Base-by-base conservation (phyloP, 2,888 invertebrate species). In the Lasioglossum zephyrum region DNA sequence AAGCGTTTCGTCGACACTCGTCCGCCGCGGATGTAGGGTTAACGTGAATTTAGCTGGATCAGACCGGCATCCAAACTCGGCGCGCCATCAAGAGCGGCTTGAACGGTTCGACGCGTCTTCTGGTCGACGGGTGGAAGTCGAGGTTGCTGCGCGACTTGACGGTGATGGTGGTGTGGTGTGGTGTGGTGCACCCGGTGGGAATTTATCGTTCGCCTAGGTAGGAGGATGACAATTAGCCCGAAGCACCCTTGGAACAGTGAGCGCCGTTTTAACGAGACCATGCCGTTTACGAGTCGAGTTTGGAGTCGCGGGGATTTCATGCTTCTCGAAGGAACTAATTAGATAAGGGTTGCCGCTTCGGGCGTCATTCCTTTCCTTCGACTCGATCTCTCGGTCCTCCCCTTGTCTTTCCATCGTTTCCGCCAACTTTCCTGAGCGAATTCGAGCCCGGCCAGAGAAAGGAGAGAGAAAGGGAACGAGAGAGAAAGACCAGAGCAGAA, bases 321-420 rank as follows among this genome's bases (percentile, higher is more conserved):
- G 83, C 88, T 91, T 72, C 79, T 82, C 77, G 69, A 73, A 86
- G 86, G 79, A 80, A 91, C 85, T 91, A 91, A 91, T 91, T 91
- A 91, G 91, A 90, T 86, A 90, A 88, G 85, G 85, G 85, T 86
- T 80, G 82, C 79, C 87, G 85, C 78, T 89, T 80, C 77, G 47
- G 85, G 82, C 84, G 79, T 87, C 87, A 57, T 81, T 86, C 81
- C 36, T 85, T 85, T 85, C 77, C 85, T 82, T 79, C 86, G 76
- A 49, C 73, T 77, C 69, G 73, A 66, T 79, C 80, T 77, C 60
- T n/a, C 72, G 41, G 44, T 41, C 63, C 57, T 31, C 73, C 49
- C 31, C 63, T 39, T 22, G 44, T 60, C 57, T 39, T 66, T 60
- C 60, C 77, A n/a, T 47, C 18, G 16, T 22, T 9, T 69, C 41